phyloP scores from a whole-genome alignment of 2,888 invertebrate species.

The Thelaira solivaga region DNA sequence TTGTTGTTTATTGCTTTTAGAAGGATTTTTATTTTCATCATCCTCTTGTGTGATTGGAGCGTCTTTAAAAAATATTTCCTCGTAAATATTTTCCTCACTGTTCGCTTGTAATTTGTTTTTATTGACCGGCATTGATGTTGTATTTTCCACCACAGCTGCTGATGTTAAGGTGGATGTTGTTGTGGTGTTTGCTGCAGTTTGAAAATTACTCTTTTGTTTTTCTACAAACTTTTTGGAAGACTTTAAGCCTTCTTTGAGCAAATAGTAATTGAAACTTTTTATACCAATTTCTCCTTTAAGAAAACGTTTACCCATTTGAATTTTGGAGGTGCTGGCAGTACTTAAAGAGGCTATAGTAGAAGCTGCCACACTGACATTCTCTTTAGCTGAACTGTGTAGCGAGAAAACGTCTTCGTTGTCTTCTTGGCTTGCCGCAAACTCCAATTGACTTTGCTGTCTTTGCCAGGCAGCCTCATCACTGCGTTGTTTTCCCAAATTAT shows the following conservation, averaged over 20 bases:
- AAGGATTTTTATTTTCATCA: constrained; percentile 61
- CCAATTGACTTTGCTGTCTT: constrained; percentile 46
- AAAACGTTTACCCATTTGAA: constrained; percentile 76
- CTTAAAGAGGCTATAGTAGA: constrained; percentile 62
- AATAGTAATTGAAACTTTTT: constrained; percentile 77
- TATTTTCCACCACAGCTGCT: background rate
- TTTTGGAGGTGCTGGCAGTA: constrained; percentile 66
- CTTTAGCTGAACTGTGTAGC: constrained; percentile 67
- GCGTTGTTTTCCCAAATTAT: constrained; percentile 64
- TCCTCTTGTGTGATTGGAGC: constrained; percentile 67
- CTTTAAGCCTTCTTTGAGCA: constrained; percentile 76
- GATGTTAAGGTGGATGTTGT: background rate
- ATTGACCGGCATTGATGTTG: background rate
- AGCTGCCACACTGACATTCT: constrained; percentile 62
- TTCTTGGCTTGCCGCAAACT: constrained; percentile 4
- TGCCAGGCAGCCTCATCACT: constrained; percentile 64
- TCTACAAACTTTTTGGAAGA: constrained; percentile 74
- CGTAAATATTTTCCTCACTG: constrained; percentile 77
- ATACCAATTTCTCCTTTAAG: constrained; percentile 77
- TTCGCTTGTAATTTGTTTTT: constrained; percentile 70
- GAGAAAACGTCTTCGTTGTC: constrained; percentile 69
- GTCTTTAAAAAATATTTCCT: constrained; percentile 76
- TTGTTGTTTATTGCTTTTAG: constrained; percentile 23
- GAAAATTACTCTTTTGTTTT: constrained; percentile 68
- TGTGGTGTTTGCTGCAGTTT: constrained; percentile 43